phyloP scores from a whole-genome alignment of 1,140 invertebrate species.

The Drosophila kikkawai region DNA sequence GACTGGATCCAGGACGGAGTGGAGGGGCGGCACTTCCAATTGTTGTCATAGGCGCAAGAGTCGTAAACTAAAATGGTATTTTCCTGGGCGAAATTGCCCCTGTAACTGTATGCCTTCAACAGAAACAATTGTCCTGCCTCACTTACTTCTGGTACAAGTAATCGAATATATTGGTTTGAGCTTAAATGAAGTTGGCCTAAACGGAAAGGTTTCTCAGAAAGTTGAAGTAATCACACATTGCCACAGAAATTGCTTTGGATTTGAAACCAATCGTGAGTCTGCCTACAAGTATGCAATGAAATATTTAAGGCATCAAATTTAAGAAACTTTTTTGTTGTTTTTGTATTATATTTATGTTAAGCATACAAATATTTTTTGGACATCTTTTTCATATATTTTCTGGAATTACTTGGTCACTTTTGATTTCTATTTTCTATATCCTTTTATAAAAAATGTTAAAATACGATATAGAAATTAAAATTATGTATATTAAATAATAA shows the following conservation, averaged over 20 bases:
- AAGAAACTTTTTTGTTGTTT: neutral
- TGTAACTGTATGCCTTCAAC: conserved; percentile 13
- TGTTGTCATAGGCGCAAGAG: conserved; percentile 48
- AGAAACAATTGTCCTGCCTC: conserved; percentile 14
- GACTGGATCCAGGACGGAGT: neutral
- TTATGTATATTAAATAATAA: too few relatives aligned
- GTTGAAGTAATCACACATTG: conserved; percentile 1
- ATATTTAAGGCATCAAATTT: neutral
- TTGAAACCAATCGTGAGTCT: neutral
- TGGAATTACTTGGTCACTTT: neutral
- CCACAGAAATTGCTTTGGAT: neutral
- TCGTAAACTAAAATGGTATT: conserved; percentile 52
- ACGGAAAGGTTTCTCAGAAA: neutral
- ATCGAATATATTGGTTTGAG: conserved; percentile 11
- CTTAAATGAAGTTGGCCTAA: neutral
- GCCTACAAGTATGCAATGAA: neutral
- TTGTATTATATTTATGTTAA: neutral
- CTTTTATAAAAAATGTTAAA: too few relatives aligned
- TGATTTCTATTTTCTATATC: too few relatives aligned
- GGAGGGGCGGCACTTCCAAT: conserved; percentile 7
- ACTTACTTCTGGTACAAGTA: neutral
- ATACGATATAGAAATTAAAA: too few relatives aligned
- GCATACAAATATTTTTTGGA: neutral
- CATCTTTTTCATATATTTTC: neutral
- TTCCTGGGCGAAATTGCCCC: conserved; percentile 17